These are phyloP conservation scores for Turritopsis rubra DNA, from an alignment of 30 jellyfish, hydroid and myxozoan species.

Conservation along the genomic window DNA sequence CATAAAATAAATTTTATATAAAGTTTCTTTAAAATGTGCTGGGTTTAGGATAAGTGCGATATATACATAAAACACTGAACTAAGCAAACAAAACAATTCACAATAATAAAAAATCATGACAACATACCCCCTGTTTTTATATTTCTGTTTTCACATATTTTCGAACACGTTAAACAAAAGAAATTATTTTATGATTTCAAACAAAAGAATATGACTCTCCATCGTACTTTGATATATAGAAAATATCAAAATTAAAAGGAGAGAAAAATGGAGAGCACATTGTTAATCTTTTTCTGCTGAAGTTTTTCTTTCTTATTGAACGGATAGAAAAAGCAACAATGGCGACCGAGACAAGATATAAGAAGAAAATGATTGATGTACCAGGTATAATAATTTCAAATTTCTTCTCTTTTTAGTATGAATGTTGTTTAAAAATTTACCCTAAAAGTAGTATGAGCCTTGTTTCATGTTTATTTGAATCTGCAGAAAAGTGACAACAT, in stretches of 20 bases:
- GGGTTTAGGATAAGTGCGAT: neutral
- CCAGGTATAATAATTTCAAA: slow-evolving; percentile 8
- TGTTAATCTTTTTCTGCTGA: neutral
- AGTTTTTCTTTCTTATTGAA: neutral
- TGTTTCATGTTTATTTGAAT: neutral
- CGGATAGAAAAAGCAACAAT: neutral
- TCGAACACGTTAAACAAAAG: neutral
- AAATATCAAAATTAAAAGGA: neutral
- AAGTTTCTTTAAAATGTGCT: neutral
- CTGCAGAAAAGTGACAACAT: neutral
- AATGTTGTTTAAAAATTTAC: neutral
- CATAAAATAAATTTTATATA: neutral
- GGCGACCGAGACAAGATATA: slow-evolving; percentile 13
- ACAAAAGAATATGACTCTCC: neutral
- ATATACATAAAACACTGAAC: neutral
- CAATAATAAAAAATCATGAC: neutral
- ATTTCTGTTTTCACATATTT: neutral
- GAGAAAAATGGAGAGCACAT: neutral
- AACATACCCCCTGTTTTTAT: neutral
- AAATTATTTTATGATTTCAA: neutral
- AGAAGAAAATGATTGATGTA: neutral
- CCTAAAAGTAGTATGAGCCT: neutral
- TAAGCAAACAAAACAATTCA: neutral
- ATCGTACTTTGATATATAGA: neutral
- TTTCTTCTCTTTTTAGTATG: neutral